Base-by-base conservation (phyloP, 2,888 invertebrate species). In the Cephus spinipes region DNA sequence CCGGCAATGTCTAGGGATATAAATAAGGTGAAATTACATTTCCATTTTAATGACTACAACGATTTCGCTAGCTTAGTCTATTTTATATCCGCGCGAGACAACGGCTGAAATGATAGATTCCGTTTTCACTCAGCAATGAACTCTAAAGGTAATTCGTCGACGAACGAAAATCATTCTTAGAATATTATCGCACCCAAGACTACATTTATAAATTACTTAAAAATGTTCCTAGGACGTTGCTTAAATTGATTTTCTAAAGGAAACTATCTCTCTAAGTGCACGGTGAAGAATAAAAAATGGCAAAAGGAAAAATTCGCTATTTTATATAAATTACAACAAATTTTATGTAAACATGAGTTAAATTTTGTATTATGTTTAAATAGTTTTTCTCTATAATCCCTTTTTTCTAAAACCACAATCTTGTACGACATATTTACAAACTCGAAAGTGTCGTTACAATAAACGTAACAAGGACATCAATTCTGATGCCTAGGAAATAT, bases 401-500 rank as follows among this genome's bases (percentile, higher is more conserved):
- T 15, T 40, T 15, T 15, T 40, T 15, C 15, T 40, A 40, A 40
- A 40, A 40, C 40, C 6, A 55, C 23, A 15, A 55, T 55, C 6
- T 55, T 9, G 2, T 55, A 55, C 68, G n/a, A 75, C 68, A 55
- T 75, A 75, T 75, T 75, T 75, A 75, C 68, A 75, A 75, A 75
- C 55, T 68, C 32, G 30, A 15, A 40, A 68, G 15, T 15, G 32
- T 32, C 31, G 32, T 75, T 75, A 75, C 75, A 75, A 31, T 75
- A 75, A 40, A 75, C n/a, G 31, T 55, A 40, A 75, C 30, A 75
- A 71, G 31, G 15, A 71, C 32, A 71, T 75, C 32, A n/a, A 30
- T 32, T 55, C 15, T 32, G 75, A 9, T 32, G 32, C 32, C 31
- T 36, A 75, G 23, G 23, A 69, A 77, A 82, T 82, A 82, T 85